A percentile compares a stretch with the other conserved stretches of the same genome.
Conservation (phyloP, 2,888 invertebrate genomes). For the Oegoconia quadripuncta region DNA sequence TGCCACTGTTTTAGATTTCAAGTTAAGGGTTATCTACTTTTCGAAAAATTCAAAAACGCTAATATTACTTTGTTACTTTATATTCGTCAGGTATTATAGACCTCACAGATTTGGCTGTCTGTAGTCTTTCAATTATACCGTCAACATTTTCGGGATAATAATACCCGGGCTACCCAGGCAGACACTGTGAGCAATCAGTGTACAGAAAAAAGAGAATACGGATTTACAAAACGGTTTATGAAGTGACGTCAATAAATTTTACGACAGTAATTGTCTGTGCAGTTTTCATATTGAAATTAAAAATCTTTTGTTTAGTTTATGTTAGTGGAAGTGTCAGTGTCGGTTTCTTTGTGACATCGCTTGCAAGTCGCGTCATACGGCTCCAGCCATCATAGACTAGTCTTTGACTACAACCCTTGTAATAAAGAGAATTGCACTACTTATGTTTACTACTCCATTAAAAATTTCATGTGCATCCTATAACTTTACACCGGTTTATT, state of each 20-base stretch:
- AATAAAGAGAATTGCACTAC: too few species aligned
- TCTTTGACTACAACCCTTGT: too few species aligned
- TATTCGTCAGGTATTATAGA: conserved; percentile 39
- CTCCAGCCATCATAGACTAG: too few species aligned
- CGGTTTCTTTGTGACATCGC: conserved; percentile 28
- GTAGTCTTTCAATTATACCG: conserved; percentile 45
- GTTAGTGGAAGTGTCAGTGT: conserved; percentile 31
- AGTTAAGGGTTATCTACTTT: conserved; percentile 28
- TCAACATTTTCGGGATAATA: conserved; percentile 42
- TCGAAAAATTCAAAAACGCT: conserved; percentile 41
- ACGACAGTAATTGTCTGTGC: conserved; percentile 45
- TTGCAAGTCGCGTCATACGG: conserved; percentile 2
- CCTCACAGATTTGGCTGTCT: conserved; percentile 41
- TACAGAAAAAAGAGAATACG: conserved; percentile 28
- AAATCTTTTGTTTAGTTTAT: conserved; percentile 43
- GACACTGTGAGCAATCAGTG: conserved; percentile 38
- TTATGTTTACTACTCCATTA: too few species aligned
- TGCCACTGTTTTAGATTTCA: background rate
- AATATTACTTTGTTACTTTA: conserved; percentile 19
- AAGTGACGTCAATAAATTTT: conserved; percentile 54
- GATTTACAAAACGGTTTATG: conserved; percentile 41
- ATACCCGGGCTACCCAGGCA: conserved; percentile 19
- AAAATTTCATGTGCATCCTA: too few species aligned
- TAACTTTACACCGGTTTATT: too few species aligned
- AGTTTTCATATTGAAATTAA: conserved; percentile 37